Base-by-base conservation (phyloP, 2,888 invertebrate genomes). In the Dasypolia templi region DNA sequence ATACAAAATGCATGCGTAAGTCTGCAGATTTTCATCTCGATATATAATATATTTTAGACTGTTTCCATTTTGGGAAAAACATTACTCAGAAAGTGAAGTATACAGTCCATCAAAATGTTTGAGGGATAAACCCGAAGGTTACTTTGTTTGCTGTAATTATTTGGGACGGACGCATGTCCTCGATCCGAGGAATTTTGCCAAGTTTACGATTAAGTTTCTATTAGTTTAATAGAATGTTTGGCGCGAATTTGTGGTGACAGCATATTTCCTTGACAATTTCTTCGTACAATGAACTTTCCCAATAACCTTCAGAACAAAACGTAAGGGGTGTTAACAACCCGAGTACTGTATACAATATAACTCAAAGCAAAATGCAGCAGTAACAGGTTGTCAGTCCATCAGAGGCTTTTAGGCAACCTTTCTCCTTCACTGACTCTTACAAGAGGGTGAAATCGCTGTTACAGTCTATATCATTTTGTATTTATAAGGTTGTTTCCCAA, bases 301-400 rank as follows among this genome's bases (percentile, higher is more conserved):
- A 49, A 51, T 71, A 58, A 44, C 29, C 9, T 53, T 58, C 4
- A 14, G 17, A 14, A 59, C 19, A 39, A 59, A 71, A 32, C 22
- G 6, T 32, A 73, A 11, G 17, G 22, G 5, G 32, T 29, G 63
- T 17, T 58, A 46, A 68, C 17, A 58, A 46, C 26, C 17, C 2
- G 6, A 51, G 55, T 63, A 35, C 35, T 63, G 22, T 35, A 14
- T 49, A 69, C 19, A 61, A 79, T 67, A 64, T 66, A 65, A 77
- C 11, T 63, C 44, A 51, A 59, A 66, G 26, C 32, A 62, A 68
- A 77, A 73, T 77, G 69, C 77, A 72, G 49, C 42, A 66, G 73
- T 81, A 81, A 81, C 81, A 81, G 81, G 81, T 81, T 77, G 81
- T 73, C 73, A 66, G 81, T 81, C 65, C 49, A 70, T 81, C 68